Base-by-base conservation (phyloP, 2,888 invertebrate species). In the Sthenelais limicola region DNA sequence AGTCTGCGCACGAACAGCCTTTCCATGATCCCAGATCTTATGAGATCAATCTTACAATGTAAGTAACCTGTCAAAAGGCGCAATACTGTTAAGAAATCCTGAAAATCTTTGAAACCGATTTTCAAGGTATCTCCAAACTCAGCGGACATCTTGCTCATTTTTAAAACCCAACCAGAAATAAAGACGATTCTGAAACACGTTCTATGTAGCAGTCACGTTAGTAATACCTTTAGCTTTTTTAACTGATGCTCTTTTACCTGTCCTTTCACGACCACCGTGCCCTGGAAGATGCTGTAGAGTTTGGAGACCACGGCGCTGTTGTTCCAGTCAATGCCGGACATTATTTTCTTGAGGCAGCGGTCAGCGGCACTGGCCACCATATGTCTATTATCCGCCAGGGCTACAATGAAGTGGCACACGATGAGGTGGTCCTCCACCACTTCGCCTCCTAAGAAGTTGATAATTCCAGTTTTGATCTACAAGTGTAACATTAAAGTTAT, bases 341-440 rank as follows among this genome's bases (percentile, higher is more conserved):
- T 49, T 21, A 71, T 30, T 48, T 94, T 93, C 82, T 94, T 94
- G 9, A 97, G 88, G 80, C 95, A 94, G 77, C 92, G 92, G 84
- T 96, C 94, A 0, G 95, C 96, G 72, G 93, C 91, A 84, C 95
- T 94, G 69, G 95, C 95, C 54, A 97, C 94, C 87, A 84, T 84
- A 76, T 88, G 87, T 76, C 96, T 90, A 0, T 95, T 94, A 84
- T 97, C 97, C 0, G 96, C 93, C 0, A 95, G 93, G 1, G 94
- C 96, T 5, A 97, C 92, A 9, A 96, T 92, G 74, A 95, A 89
- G 71, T 94, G 93, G 76, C 93, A 88, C 28, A 95, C 90, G 33
- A 93, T 91, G 73, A 94, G 94, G 30, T 91, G 90, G 81, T 93
- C 92, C 32, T 91, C 90, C 81, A 95, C 93, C 49, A 94, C 91